These are phyloP conservation scores for Florisuga fusca DNA, from an alignment of 2,797 vertebrate genomes.

Conservation along the genomic window DNA sequence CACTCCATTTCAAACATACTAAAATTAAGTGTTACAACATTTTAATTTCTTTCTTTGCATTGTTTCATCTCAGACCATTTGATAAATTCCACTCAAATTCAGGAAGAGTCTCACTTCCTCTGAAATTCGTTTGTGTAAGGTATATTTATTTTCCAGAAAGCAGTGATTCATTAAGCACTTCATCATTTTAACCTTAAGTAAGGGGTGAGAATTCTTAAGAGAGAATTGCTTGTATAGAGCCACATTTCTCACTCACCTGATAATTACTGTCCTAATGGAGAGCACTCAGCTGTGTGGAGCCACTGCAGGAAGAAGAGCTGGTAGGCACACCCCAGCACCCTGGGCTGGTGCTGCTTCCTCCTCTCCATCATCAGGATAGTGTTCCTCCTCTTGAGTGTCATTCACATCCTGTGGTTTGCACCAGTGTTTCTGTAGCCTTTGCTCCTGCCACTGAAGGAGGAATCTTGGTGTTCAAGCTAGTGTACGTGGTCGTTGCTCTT, in stretches of 20 bases:
- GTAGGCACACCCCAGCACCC: not conserved
- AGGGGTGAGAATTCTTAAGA: not conserved
- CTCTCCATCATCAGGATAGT: not conserved
- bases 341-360: not conserved
- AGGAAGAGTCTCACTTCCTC: not conserved
- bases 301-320: not conserved
- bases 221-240: not conserved
- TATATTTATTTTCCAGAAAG: slow-evolving; percentile 40
- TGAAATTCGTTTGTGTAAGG: slow-evolving; percentile 8
- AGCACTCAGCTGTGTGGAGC: not conserved
- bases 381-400: not conserved
- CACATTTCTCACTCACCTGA: not conserved
- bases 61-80: slow-evolving; percentile 41
- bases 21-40: slow-evolving; percentile 32
- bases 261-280: not conserved
- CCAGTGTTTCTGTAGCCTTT: not conserved
- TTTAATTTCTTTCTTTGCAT: not conserved
- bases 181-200: slow-evolving; percentile 24
- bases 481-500: not conserved
- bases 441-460: not conserved
- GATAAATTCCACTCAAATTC: slow-evolving; percentile 46
- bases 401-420: not conserved
- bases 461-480: not conserved
- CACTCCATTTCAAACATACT: not conserved
- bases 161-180: slow-evolving; percentile 13